Evolutionary conservation across 2,888 invertebrate species (phyloP), one percentile per base, ranked within the genome.

Genomic region (Sinopyrophorus schimmeli): DNA sequence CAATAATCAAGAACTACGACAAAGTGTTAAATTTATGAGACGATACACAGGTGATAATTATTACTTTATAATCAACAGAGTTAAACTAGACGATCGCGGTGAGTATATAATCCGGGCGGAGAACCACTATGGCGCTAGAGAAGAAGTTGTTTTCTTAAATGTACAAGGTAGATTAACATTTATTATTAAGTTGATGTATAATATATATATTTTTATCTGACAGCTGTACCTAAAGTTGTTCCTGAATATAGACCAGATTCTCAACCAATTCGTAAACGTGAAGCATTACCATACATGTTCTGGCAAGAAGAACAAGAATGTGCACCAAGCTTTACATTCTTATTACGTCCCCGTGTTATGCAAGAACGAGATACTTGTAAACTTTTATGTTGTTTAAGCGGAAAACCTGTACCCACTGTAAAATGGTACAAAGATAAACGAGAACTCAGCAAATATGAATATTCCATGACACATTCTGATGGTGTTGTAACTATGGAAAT

Each of bases 11-110:
- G 97, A 97, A 70, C 77, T 99, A 41, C 80, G 92, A 42, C 98
- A 99, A 76, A 95, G 95, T 61, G 96, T 97, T 58, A 99, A 99
- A 76, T 96, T 92, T 75, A 99, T 99, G 98, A 98, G 98, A 77
- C 86, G 96, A 66, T 99, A 98, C 71, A 82, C 86, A 27, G 93
- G 91, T 41, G 94, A 97, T 64, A 95, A 98, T 69, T 99, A 94
- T 74, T 94, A 95, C 75, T 93, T 99, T 74, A 87, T 96, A 57
- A 96, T 99, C 62, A 98, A 97, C 77, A 86, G 99, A 61, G 91
- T 91, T 23, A 95, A 92, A 74, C 74, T 93, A 56, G 92, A 95
- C 55, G 98, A 99, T 76, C 86, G 95, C 66, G 99, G 98, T 60
- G 97, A 98, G 74, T 98, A 97, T 74, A 87, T 94, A 58, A 95